These are phyloP conservation scores for Notodonta dromedarius DNA, from an alignment of 2,888 invertebrate genomes.

Conservation along the genomic window DNA sequence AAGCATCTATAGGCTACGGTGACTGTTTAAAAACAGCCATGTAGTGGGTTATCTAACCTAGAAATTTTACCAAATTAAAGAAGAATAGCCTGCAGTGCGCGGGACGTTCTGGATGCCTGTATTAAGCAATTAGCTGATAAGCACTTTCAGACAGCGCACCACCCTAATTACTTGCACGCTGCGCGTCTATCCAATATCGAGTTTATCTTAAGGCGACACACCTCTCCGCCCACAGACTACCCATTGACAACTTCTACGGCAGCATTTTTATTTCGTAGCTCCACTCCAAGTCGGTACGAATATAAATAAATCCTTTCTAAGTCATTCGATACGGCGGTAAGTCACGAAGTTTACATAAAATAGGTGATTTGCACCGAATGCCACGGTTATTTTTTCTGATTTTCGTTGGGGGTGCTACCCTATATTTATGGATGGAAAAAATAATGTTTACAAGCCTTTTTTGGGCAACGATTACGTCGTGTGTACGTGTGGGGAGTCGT, in stretches of 20 bases:
- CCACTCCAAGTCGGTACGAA: conserved; percentile 53
- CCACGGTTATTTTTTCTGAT: conserved; percentile 68
- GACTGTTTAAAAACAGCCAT: too few species aligned
- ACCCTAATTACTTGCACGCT: conserved; percentile 52
- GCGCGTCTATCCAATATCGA: conserved; percentile 41
- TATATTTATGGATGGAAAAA: conserved; percentile 69
- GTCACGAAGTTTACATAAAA: conserved; percentile 85
- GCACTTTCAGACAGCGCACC: too few species aligned
- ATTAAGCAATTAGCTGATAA: too few species aligned
- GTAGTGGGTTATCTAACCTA: too few species aligned
- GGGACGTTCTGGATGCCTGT: too few species aligned
- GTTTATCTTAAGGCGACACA: conserved; percentile 64
- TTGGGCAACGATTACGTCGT: conserved; percentile 36
- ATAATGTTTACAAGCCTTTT: conserved; percentile 76
- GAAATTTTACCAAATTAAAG: too few species aligned
- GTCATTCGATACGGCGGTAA: conserved; percentile 80
- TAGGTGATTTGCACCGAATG: conserved; percentile 79
- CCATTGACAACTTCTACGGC: conserved; percentile 62
- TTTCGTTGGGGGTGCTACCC: conserved; percentile 66
- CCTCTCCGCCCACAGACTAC: conserved; percentile 58
- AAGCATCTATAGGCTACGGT: too few species aligned
- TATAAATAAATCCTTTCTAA: conserved; percentile 81
- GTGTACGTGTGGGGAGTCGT: conserved; percentile 53
- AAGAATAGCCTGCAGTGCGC: too few species aligned
- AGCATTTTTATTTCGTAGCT: conserved; percentile 54